phyloP scores from a whole-genome alignment of 2,888 invertebrate genomes.

The Phengaris alcon region DNA sequence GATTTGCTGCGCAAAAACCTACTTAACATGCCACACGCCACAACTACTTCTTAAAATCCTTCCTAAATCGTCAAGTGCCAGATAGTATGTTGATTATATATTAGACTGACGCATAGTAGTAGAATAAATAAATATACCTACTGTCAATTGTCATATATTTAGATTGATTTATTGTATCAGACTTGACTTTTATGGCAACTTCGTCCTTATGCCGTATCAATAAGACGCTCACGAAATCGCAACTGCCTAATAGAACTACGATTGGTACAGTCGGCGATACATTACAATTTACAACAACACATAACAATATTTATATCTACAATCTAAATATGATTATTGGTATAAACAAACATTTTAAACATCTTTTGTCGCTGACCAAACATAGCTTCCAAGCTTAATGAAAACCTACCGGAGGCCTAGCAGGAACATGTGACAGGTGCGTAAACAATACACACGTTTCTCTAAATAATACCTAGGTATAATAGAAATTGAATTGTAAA shows the following conservation, averaged over 20 bases:
- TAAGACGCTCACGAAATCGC: not conserved
- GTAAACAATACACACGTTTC: no score
- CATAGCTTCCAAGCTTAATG: no score
- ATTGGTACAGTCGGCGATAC: slow-evolving; percentile 3
- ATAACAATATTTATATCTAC: no score
- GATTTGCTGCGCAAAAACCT: not conserved
- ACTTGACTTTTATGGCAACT: not conserved
- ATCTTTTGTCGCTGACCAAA: no score
- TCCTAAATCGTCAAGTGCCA: not conserved
- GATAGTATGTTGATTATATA: not conserved
- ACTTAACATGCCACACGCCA: not conserved
- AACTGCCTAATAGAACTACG: not conserved
- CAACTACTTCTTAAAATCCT: not conserved
- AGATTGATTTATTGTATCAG: not conserved
- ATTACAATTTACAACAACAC: not conserved
- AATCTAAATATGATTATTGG: no score
- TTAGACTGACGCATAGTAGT: not conserved
- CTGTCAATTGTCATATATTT: not conserved
- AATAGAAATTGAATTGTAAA: no score
- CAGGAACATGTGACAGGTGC: no score
- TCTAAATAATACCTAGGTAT: no score
- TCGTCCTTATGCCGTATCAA: not conserved
- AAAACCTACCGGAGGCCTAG: no score
- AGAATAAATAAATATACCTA: not conserved
- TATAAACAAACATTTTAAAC: no score